Evolutionary conservation across 2,797 vertebrate genomes (phyloP).

Genomic region (Mionectes olivaceus): DNA sequence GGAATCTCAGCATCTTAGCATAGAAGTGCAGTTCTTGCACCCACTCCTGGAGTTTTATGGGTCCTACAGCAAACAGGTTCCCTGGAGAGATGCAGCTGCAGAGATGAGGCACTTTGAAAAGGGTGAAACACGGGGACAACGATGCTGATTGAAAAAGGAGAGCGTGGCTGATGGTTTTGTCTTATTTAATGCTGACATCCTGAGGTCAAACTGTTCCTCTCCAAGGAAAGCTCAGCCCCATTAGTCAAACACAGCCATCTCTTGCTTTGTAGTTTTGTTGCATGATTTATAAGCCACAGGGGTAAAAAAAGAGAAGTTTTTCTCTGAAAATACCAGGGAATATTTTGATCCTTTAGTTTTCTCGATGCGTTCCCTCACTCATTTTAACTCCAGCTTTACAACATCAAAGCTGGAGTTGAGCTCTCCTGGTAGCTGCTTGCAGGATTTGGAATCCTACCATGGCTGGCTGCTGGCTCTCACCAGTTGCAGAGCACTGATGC

Average conservation of each 20-base stretch:
- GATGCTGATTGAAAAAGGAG: not conserved
- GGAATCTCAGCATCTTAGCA: not conserved
- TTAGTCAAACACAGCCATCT: conserved; percentile 55
- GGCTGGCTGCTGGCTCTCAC: not conserved
- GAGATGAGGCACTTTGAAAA: not conserved
- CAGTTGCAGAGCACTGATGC: not conserved
- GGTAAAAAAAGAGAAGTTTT: not conserved
- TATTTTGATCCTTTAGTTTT: not conserved
- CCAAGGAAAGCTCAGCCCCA: conserved; percentile 25
- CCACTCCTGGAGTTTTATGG: not conserved
- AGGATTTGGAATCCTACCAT: not conserved
- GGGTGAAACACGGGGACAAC: not conserved
- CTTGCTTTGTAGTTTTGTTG: conserved; percentile 40
- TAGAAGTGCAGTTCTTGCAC: accelerated
- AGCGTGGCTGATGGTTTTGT: conserved; percentile 5
- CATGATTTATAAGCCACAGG: conserved; percentile 53
- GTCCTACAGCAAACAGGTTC: not conserved
- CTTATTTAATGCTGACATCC: conserved; percentile 69
- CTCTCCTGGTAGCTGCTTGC: conserved; percentile 18
- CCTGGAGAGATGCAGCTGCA: not conserved
- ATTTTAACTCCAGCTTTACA: conserved; percentile 5
- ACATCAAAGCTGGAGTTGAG: not conserved
- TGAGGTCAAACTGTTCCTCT: conserved; percentile 61
- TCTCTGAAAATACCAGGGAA: not conserved
- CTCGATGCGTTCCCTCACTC: not conserved